phyloP scores from a whole-genome alignment of 2,888 invertebrate genomes.

The Eupithecia tripunctaria region DNA sequence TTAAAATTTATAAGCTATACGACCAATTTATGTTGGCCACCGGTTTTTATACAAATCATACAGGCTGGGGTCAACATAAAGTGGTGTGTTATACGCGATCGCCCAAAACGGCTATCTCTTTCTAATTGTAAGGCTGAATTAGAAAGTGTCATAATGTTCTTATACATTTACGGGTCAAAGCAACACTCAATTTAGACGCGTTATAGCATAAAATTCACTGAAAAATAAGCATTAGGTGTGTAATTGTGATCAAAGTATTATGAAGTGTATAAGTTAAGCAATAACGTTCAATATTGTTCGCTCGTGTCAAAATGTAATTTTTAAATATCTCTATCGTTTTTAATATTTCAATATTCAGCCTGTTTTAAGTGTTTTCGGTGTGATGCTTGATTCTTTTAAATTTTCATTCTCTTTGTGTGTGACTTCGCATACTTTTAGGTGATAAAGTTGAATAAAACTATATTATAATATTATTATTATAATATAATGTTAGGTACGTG shows the following conservation, averaged over 20 bases:
- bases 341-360: slow-evolving; percentile 48
- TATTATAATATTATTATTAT: slow-evolving; percentile 48
- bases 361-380: slow-evolving; percentile 61
- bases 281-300: slow-evolving; percentile 64
- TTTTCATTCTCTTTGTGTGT: slow-evolving; percentile 54
- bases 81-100: slow-evolving; percentile 57
- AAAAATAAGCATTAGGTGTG: slow-evolving; percentile 55
- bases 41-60: slow-evolving; percentile 34
- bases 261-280: slow-evolving; percentile 74
- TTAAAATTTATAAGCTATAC: slow-evolving; percentile 41
- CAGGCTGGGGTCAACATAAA: slow-evolving; percentile 34
- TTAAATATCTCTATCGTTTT: slow-evolving; percentile 23
- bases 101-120: slow-evolving; percentile 72
- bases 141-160: slow-evolving; percentile 74
- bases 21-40: slow-evolving; percentile 47
- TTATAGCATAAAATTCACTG: slow-evolving; percentile 41
- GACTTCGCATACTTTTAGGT: slow-evolving; percentile 60
- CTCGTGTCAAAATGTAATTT: slow-evolving; percentile 42
- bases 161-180: slow-evolving; percentile 37
- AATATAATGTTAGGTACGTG: slow-evolving; percentile 52
- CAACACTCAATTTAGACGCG: slow-evolving; percentile 49
- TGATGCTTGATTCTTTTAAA: slow-evolving; percentile 47
- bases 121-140: slow-evolving; percentile 84
- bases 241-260: slow-evolving; percentile 79
- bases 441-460: slow-evolving; percentile 46